A percentile compares a stretch with the other conserved stretches of the same genome.
These are phyloP conservation scores for Phymorhynchus buccinoides DNA, from an alignment of 1,140 invertebrate genomes.

Conservation along the genomic window DNA sequence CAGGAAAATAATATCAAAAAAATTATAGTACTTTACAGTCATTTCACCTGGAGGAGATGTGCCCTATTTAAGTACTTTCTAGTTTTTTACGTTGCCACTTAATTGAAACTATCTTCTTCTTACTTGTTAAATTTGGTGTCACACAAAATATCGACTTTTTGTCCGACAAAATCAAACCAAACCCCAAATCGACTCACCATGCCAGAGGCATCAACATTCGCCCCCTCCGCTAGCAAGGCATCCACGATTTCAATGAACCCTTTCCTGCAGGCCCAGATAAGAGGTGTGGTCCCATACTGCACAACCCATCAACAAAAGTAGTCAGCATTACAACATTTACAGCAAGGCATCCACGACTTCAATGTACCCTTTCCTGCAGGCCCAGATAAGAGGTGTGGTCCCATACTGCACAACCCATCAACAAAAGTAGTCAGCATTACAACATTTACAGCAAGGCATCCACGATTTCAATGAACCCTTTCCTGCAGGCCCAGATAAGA, in stretches of 20 bases:
- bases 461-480: conserved; percentile 90
- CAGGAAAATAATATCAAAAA: no score
- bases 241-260: conserved; percentile 91
- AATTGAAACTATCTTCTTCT: no score
- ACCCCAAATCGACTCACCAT: conserved; percentile 80
- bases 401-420: conserved; percentile 81
- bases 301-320: background rate
- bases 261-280: conserved; percentile 93
- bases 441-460: conserved; percentile 85
- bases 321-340: no score
- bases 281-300: conserved; percentile 93
- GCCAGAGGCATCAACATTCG: conserved; percentile 87
- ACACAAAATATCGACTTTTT: no score
- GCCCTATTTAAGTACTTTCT: no score
- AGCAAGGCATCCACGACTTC: conserved; percentile 89
- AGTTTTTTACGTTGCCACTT: no score
- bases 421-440: no score
- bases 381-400: conserved; percentile 97
- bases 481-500: conserved; percentile 91
- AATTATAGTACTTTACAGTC: no score
- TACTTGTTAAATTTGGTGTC: no score
- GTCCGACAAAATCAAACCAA: no score
- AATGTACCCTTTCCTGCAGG: conserved; percentile 85
- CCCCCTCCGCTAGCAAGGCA: conserved; percentile 86
- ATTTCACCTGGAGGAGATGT: no score